Evolutionary conservation across 2,113 vertebrate genomes (phyloP).

Genomic region (Corythaeola cristata): DNA sequence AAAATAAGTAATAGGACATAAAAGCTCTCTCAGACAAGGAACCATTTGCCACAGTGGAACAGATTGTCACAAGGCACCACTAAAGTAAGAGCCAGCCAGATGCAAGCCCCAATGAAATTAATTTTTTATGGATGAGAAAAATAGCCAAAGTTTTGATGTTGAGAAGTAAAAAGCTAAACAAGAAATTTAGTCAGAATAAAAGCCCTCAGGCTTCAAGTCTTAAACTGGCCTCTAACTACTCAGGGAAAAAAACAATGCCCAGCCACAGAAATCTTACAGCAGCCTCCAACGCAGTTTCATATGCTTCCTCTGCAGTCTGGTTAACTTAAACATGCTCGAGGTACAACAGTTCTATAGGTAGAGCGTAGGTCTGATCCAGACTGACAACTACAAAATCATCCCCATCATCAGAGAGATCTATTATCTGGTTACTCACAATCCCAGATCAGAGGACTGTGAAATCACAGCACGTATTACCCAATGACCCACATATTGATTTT

Average conservation of each 20-base stretch:
- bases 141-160: neutral
- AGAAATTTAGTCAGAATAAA: neutral
- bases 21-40: neutral
- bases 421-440: neutral
- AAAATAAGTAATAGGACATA: neutral
- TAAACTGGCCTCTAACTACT: neutral
- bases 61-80: neutral
- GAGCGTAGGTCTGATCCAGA: neutral
- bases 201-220: neutral
- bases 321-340: neutral
- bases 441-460: neutral
- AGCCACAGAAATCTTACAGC: neutral
- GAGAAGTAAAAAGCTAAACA: neutral
- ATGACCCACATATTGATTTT: neutral
- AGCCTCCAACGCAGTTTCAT: fast-evolving
- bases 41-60: neutral
- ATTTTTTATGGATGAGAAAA: neutral
- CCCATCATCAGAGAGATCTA: neutral
- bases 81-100: neutral
- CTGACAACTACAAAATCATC: neutral
- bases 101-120: neutral
- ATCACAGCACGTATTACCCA: neutral
- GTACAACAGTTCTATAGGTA: neutral
- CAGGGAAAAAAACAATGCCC: neutral
- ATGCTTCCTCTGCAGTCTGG: neutral